Base-by-base conservation (phyloP, 2,888 invertebrate species). In the Helicoverpa assulta region DNA sequence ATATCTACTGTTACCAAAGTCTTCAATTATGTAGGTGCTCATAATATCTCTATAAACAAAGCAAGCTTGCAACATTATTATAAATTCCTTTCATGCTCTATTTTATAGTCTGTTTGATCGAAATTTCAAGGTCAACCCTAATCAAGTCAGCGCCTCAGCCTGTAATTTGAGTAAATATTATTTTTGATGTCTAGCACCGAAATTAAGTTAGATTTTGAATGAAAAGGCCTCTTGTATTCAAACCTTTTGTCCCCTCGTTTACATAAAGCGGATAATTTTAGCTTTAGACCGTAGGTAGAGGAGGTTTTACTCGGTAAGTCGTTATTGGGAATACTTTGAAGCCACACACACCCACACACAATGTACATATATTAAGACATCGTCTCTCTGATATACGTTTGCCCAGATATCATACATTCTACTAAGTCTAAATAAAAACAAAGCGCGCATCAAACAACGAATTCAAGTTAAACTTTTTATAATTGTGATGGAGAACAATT, bases 201-300 rank as follows among this genome's bases (percentile, higher is more conserved):
- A 63, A 63, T 62, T 54, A 53, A 14, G 54, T 67, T 29, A 12
- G 18, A 58, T 71, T 43, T 59, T 37, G 18, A 55, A 68, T 51
- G 14, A 56, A 62, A 53, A 18, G 43, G n/a, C 51, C 53, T 56
- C 68, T 68, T 65, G 47, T 52, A 26, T 51, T 63, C n/a, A 29
- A 59, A 62, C 62, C 50, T 62, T 74, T 74, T 67, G 67, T 69
- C 19, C 80, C 53, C 29, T 81, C 70, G 43, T 74, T 70, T 71
- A 62, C 64, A 74, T 57, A 67, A 61, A 61, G 43, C 54, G 66
- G 40, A 69, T 62, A 70, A 70, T 81, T 73, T 73, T 52, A 43
- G 62, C 53, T 40, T 55, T 19, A 19, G 52, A 58, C 21, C 62
- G 65, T 52, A 55, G 57, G 50, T 0, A 10, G 40, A 57, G 14